Evolutionary conservation across 2,888 invertebrate species (phyloP).

Genomic region (Phyllotreta cruciferae): DNA sequence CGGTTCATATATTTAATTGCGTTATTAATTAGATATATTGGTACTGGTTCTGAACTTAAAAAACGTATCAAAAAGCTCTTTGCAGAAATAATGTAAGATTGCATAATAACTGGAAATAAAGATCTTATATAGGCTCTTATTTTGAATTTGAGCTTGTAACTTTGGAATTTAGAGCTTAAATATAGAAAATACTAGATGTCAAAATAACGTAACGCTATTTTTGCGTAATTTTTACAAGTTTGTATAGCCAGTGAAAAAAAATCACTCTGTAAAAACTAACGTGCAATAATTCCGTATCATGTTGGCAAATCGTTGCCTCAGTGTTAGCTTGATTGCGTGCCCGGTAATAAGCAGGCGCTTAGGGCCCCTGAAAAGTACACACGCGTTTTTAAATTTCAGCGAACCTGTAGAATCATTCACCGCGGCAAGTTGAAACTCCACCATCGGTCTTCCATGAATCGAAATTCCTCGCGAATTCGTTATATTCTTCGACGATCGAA

Average conservation of each 20-base stretch:
- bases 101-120: too few relatives aligned
- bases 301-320: constrained; percentile 46
- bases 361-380: constrained; percentile 42
- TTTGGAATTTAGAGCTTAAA: too few relatives aligned
- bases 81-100: too few relatives aligned
- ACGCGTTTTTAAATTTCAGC: constrained; percentile 31
- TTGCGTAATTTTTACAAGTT: too few relatives aligned
- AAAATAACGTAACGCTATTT: too few relatives aligned
- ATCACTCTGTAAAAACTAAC: constrained; percentile 21
- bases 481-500: neutral
- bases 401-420: constrained; percentile 24
- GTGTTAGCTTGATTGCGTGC: constrained; percentile 54
- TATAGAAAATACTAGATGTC: too few relatives aligned
- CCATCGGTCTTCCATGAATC: constrained; percentile 7
- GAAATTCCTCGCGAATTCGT: constrained; percentile 22
- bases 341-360: constrained; percentile 54
- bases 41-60: too few relatives aligned
- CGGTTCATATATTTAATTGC: too few relatives aligned
- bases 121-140: too few relatives aligned
- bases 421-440: constrained; percentile 11
- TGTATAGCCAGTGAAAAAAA: neutral
- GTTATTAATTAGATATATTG: too few relatives aligned
- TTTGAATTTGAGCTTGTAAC: too few relatives aligned
- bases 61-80: too few relatives aligned
- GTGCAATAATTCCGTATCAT: constrained; percentile 33